A percentile compares a stretch with the other conserved stretches of the same genome.
These are phyloP conservation scores for Fulica atra DNA, from an alignment of 2,113 vertebrate genomes.

Conservation along the genomic window DNA sequence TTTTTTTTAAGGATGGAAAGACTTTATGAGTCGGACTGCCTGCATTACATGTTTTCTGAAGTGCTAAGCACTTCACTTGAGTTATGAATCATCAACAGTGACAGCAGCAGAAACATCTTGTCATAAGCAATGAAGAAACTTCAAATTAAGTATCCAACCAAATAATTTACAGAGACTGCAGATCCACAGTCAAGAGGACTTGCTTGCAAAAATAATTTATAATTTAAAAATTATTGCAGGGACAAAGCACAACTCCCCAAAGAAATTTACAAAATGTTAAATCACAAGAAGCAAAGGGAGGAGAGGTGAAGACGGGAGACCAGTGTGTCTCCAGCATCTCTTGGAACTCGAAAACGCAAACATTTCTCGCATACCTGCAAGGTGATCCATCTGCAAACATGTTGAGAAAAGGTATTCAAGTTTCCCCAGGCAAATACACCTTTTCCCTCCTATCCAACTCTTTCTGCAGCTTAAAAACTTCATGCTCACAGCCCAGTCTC, in stretches of 20 bases:
- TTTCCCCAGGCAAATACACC: not conserved
- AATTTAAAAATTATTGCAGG: conserved; percentile 20
- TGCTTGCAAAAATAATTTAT: not conserved
- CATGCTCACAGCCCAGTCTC: not conserved
- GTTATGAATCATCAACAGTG: conserved; percentile 53
- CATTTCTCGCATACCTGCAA: not conserved
- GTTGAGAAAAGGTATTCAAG: not conserved
- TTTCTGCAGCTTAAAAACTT: not conserved
- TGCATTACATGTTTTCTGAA: not conserved
- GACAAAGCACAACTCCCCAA: not conserved
- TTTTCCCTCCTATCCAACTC: not conserved
- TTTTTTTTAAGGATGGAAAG: not conserved
- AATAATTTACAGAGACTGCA: conserved; percentile 25
- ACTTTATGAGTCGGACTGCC: not conserved
- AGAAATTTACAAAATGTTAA: not conserved
- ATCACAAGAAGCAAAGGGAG: not conserved
- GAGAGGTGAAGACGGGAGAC: not conserved
- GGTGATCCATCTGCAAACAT: not conserved
- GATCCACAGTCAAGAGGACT: conserved; percentile 21
- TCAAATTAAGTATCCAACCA: conserved; percentile 55
- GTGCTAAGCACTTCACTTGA: conserved; percentile 44
- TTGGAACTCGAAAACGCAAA: not conserved
- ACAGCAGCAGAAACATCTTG: conserved; percentile 63
- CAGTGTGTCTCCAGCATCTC: not conserved
- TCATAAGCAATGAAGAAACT: conserved; percentile 57